Base-by-base conservation (phyloP, 1,140 invertebrate species). In the Globodera rostochiensis region DNA sequence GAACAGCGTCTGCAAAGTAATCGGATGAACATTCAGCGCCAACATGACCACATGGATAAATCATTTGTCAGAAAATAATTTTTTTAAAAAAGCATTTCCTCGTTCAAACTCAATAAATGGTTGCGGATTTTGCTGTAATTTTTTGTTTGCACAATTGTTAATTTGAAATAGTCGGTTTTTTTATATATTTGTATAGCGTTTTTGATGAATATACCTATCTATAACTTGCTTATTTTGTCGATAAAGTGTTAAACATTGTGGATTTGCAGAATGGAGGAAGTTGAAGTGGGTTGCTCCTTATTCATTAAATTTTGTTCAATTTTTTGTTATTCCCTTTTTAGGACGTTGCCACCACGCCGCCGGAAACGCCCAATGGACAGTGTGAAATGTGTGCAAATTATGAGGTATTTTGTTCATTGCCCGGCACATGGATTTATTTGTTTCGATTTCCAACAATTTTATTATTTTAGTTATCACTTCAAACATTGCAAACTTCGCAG, bases 321-420 rank as follows among this genome's bases (percentile, higher is more conserved):
- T 36, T 36, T 36, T 36, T 36, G 36, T 36, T 36, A 36, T 36
- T 36, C 36, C 36, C 0, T 13, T 64, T 19, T 19, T 19, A 64
- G 57, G 57, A 64, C 13, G 6, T 15, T 21, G 11, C 3, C 6
- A 64, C 19, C 0, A 11, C 57, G 19, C 25, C 69, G 36, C 7
- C 8, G 25, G 69, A 71, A 4, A 36, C 25, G 5, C 9, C 11
- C 15, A 47, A 47, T 70, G 46, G 64, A 9, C 46, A 69, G 46
- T 80, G 79, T 21, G 79, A 80, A 47, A 80, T 80, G 79, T 80
- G 79, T 21, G 45, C 36, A 45, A 80, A 80, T 80, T 80, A 80
- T 47, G 79, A 80, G 47, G 77, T 74, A 15, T 0, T 6, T 57
- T 74, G 6, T n/a, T 45, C 45, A 9, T 45, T 74, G 9, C 11